Evolutionary conservation across 1,140 invertebrate genomes (phyloP), one percentile per base, ranked within the genome.

Genomic region (Drosophila saltans): DNA sequence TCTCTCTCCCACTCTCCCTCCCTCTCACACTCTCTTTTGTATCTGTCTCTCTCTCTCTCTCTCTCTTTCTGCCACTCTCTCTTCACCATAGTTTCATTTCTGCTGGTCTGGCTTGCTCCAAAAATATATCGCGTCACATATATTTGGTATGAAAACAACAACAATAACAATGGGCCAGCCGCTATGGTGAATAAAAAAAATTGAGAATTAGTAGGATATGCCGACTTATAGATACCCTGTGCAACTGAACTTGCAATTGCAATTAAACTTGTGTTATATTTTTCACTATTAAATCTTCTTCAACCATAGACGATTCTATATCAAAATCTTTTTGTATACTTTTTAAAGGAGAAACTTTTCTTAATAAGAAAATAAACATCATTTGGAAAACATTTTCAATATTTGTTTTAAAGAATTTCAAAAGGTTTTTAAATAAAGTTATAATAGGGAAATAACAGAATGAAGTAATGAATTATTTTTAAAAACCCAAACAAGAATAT

Each of bases 121-220:
- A 66, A 69, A 69, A 72, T 68, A 61, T 56, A 61, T 60, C 55
- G 52, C 66, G 59, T 69, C 74, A 26, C 45, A 77, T 55, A 73
- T 80, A 77, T 80, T 80, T 77, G 72, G 70, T 69, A 72, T 57
- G 66, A 77, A 80, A 69, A 67, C 58, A 78, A 81, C 52, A 71
- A 66, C 28, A 71, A 43, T 61, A 61, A 45, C 33, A 36, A 74
- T 33, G 36, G n/a, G 33, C 6, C 6, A 30, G 21, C 11, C 7
- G 36, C n/a, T 45, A 43, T n/a, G 40, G 55, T n/a, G 21, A 55
- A 70, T 28, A 48, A 55, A 26, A 48, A 5, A 48, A 26, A 66
- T 30, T 41, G 3, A 16, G 16, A 16, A 16, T 16, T 16, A 66
- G 30, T 52, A 9, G 9, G 24, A 2, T 24, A 24, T 21, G 45